Evolutionary conservation across 2,113 vertebrate genomes (phyloP).

Genomic region (Chaenogobius annularis): DNA sequence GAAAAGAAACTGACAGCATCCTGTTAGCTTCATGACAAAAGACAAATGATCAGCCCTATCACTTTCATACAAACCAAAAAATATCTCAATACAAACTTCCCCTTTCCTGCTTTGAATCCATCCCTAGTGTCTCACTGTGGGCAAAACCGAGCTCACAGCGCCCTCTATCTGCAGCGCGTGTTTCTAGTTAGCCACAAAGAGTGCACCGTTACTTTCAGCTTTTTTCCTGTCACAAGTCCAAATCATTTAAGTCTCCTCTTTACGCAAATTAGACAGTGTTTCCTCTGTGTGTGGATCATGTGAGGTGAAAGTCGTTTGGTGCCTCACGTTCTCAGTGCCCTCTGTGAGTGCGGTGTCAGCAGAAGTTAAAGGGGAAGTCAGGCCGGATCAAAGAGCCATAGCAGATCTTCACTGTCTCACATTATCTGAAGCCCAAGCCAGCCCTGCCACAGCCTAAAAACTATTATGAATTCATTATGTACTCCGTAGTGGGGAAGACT

Average conservation of each 20-base stretch:
- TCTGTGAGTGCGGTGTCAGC: slow-evolving; percentile 51
- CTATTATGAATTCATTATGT: slow-evolving; percentile 48
- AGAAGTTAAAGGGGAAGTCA: slow-evolving; percentile 47
- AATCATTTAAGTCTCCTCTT: slow-evolving; percentile 4
- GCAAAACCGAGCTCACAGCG: slow-evolving; percentile 58
- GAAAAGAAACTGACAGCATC: background rate
- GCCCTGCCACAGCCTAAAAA: slow-evolving; percentile 47
- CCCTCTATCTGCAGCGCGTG: slow-evolving; percentile 68
- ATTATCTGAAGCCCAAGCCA: slow-evolving; percentile 54
- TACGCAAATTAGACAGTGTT: background rate
- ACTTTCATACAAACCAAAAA: slow-evolving; percentile 40
- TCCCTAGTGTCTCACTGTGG: slow-evolving; percentile 33
- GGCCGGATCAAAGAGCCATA: slow-evolving; percentile 53
- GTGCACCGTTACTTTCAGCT: slow-evolving; percentile 14
- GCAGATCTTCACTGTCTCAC: slow-evolving; percentile 63
- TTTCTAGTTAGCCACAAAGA: slow-evolving; percentile 11
- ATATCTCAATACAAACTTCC: slow-evolving; percentile 44
- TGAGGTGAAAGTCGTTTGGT: slow-evolving; percentile 30
- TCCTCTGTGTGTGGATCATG: background rate
- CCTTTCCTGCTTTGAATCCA: slow-evolving; percentile 50
- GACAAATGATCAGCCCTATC: slow-evolving; percentile 32
- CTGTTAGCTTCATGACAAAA: slow-evolving; percentile 16
- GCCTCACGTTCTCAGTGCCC: slow-evolving; percentile 19
- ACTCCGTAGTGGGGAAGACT: slow-evolving; percentile 26
- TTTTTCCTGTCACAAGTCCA: slow-evolving; percentile 6